These are phyloP conservation scores for Scolopax bukidnonensis DNA, from an alignment of 2,797 vertebrate species.

Conservation along the genomic window DNA sequence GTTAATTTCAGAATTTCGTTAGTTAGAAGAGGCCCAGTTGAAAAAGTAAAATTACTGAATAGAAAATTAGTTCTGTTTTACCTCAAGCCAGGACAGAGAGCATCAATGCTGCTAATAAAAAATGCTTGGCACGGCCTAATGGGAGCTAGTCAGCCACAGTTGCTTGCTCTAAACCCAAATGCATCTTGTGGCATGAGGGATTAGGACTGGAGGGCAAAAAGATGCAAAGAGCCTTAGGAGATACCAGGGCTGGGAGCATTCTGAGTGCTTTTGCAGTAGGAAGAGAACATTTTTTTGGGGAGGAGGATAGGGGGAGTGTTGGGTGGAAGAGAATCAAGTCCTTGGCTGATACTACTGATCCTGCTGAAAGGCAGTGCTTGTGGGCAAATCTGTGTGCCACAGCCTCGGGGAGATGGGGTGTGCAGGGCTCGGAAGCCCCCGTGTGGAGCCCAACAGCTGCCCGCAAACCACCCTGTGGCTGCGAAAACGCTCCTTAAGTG, in stretches of 20 bases:
- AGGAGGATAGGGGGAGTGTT: neutral
- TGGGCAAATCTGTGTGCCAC: neutral
- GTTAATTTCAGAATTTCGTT: too few species aligned
- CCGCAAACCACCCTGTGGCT: neutral
- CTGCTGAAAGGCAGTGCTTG: neutral
- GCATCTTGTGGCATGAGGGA: neutral
- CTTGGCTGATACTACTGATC: neutral
- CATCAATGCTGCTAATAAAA: neutral
- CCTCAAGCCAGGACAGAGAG: too few species aligned
- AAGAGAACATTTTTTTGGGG: neutral
- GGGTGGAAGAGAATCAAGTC: neutral
- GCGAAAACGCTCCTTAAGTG: accelerated
- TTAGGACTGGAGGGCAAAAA: neutral
- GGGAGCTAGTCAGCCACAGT: neutral
- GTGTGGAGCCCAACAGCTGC: neutral
- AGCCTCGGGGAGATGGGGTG: neutral
- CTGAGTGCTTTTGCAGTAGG: neutral
- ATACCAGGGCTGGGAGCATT: neutral
- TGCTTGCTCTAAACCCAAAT: neutral
- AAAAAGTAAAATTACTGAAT: too few species aligned
- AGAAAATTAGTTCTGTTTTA: too few species aligned
- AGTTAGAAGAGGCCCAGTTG: too few species aligned
- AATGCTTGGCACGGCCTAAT: neutral
- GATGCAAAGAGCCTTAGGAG: neutral
- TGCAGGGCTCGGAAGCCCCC: neutral